phyloP scores from a whole-genome alignment of 2,888 invertebrate species.

The Camptogramma bilineatum region DNA sequence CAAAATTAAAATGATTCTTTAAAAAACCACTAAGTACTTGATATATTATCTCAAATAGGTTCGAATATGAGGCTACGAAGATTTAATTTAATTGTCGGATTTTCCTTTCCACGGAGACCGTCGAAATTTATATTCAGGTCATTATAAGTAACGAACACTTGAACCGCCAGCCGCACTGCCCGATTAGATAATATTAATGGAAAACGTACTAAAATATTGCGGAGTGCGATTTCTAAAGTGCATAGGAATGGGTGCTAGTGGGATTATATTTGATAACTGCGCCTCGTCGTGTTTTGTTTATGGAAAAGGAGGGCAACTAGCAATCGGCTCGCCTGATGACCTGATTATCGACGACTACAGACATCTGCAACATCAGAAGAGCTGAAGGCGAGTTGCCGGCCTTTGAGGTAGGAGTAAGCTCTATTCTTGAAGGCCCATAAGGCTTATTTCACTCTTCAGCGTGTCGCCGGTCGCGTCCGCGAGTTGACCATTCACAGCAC shows the following conservation, averaged over 20 bases:
- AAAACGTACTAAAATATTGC: constrained; percentile 7
- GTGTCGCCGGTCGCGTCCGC: too few relatives aligned
- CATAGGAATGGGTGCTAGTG: neutral
- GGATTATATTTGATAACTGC: neutral
- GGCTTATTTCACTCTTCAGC: too few relatives aligned
- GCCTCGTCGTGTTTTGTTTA: neutral
- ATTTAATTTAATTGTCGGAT: constrained; percentile 11
- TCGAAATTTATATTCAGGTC: constrained; percentile 30
- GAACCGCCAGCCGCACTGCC: constrained; percentile 16
- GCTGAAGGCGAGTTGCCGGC: too few relatives aligned
- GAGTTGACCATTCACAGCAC: too few relatives aligned
- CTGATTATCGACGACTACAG: too few relatives aligned
- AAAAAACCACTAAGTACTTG: neutral
- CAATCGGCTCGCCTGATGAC: too few relatives aligned
- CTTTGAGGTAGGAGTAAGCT: too few relatives aligned
- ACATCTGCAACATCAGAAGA: too few relatives aligned
- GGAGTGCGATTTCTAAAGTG: neutral
- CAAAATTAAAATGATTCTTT: neutral
- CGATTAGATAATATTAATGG: constrained; percentile 25
- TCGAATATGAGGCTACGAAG: neutral
- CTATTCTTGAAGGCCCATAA: too few relatives aligned
- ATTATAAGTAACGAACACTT: constrained; percentile 31
- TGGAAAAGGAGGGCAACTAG: too few relatives aligned
- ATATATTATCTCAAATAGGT: neutral
- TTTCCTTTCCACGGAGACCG: constrained; percentile 13